Evolutionary conservation across 2,797 vertebrate species (phyloP), one percentile per base, ranked within the genome.

Genomic region (Chanos chanos): DNA sequence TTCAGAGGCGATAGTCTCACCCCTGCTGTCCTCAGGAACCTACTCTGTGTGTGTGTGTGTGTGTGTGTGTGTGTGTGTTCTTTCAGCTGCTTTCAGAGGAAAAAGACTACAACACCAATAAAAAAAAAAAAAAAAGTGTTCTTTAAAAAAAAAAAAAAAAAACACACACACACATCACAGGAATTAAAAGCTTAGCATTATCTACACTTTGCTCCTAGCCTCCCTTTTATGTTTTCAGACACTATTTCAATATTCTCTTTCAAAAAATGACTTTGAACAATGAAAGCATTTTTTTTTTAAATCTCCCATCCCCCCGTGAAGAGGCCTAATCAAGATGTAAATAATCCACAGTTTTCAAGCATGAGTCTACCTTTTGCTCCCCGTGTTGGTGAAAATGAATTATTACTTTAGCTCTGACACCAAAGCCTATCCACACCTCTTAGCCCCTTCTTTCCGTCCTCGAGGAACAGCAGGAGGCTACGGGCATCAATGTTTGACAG

Each of bases 401-500:
- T 34, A 47, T n/a, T 13, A 73, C 68, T 37, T 72, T 49, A 71
- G 64, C 58, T 54, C 33, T 40, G 24, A 54, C 53, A 63, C 36
- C 59, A 50, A 49, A 68, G 75, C 70, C 56, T 36, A 73, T 80
- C 64, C 72, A 65, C 63, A 81, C 74, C 76, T 79, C 76, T 77
- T 64, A 66, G 66, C 79, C 72, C 68, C 70, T 66, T 72, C 61
- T 3, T 68, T 24, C 48, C 31, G 31, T 60, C 82, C 78, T 66
- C 5, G 25, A 85, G 83, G 76, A 85, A 74, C 47, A 75, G 40
- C 66, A 51, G 69, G 61, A 51, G 61, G 72, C 71, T 74, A 72
- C 55, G 75, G 77, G 77, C 78, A 86, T 87, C 84, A 85, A 83
- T 78, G 78, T 64, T 77, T 81, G 83, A 86, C 81, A 83, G 85